Evolutionary conservation across 1,140 invertebrate genomes (phyloP).

Genomic region (Cyclargus thomasi): DNA sequence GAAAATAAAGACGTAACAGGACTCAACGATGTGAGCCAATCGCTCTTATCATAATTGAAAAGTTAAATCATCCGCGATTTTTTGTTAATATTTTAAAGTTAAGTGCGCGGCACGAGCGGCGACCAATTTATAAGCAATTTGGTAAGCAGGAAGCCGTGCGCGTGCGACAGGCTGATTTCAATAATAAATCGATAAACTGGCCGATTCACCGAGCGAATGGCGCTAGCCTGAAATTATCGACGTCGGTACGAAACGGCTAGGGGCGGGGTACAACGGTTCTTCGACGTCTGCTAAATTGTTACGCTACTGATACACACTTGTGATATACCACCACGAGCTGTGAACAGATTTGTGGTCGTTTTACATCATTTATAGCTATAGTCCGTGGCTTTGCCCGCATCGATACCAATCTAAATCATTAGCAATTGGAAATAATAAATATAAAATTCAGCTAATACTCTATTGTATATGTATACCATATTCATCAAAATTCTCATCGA

Average conservation of each 20-base stretch:
- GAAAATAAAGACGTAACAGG: too few species aligned
- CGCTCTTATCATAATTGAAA: slow-evolving; percentile 61
- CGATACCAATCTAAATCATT: too few species aligned
- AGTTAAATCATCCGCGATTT: slow-evolving; percentile 51
- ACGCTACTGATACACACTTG: slow-evolving; percentile 42
- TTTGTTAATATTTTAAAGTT: slow-evolving; percentile 56
- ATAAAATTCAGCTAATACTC: too few species aligned
- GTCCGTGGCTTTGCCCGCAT: too few species aligned
- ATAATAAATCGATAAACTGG: slow-evolving; percentile 66
- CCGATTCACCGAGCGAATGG: slow-evolving; percentile 39
- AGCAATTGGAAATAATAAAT: too few species aligned
- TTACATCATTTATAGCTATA: too few species aligned
- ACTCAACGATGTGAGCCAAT: too few species aligned
- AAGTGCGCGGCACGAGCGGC: slow-evolving; percentile 57
- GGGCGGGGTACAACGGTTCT: slow-evolving; percentile 58
- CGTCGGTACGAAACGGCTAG: slow-evolving; percentile 45
- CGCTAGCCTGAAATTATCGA: slow-evolving; percentile 58
- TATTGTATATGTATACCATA: too few species aligned
- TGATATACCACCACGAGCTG: not conserved
- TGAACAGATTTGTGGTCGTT: too few species aligned
- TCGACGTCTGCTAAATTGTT: slow-evolving; percentile 44
- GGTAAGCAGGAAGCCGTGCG: slow-evolving; percentile 54
- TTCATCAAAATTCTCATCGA: too few species aligned
- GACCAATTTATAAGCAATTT: slow-evolving; percentile 69
- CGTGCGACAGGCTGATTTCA: slow-evolving; percentile 63